Base-by-base conservation (phyloP, 2,113 vertebrate species). In the Gambusia affinis region DNA sequence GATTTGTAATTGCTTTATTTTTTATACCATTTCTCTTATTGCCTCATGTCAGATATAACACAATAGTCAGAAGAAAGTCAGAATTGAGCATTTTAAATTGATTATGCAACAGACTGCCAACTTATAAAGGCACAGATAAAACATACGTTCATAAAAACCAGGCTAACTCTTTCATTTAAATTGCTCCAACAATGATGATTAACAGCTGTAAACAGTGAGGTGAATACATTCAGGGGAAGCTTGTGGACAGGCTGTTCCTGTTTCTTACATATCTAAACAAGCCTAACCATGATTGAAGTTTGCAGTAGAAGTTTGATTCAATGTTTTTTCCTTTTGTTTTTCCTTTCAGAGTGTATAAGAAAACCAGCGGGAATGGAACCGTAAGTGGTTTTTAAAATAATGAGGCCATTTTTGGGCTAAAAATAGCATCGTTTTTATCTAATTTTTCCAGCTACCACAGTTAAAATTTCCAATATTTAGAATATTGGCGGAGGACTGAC, bases 341-440 rank as follows among this genome's bases (percentile, higher is more conserved):
- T 79, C 60, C 85, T 65, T 79, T 0, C 86, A 98, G 96, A 85
- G 93, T 97, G 80, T 97, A 94, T 83, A 98, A 96, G 95, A 97
- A 98, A 94, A 97, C 93, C 83, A 95, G 95, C 66, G 87, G 88
- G 87, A 95, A 95, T 76, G 92, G 88, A 82, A 95, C 94, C 93
- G 96, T 97, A 92, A 93, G 94, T 80, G 57, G 75, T 72, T 54
- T 61, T 67, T 78, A 84, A 72, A 63, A 89, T 84, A 86, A 83
- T 54, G 75, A 84, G 79, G 72, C 42, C 75, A 44, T 37, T 67
- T 22, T 47, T 6, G 4, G 44, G 14, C 17, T 47, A 15, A 47
- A 4, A 44, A 14, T 65, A 79, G 73, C 72, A 70, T 54, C 37
- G 70, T 83, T 91, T 70, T 44, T 84, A 75, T 78, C 82, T 81